Base-by-base conservation (phyloP, 2,888 invertebrate species). In the Drosophila eohydei region DNA sequence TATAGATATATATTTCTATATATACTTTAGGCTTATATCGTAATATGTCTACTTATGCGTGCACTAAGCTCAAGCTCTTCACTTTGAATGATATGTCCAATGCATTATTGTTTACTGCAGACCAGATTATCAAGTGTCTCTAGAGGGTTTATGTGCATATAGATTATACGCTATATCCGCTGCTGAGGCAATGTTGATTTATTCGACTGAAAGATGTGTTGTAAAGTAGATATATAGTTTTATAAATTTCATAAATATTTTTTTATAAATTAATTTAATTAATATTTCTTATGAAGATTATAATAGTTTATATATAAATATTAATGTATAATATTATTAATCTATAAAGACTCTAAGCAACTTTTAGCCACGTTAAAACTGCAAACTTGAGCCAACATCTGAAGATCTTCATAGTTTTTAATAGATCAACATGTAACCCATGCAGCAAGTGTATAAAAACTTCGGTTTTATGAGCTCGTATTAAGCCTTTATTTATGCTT, bases 101-200 rank as follows among this genome's bases (percentile, higher is more conserved):
- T 66, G 7, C 34, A 16, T 30, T 63, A 38, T 68, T 66, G 57
- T 59, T 43, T 43, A 50, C 48, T 30, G 3, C 40, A 32, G 40
- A 16, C 46, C 1, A 57, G 57, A 76, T 74, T 57, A 64, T 21
- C 21, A 38, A 74, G 26, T 32, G 26, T 61, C 34, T 32, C 16
- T 41, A 21, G 21, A 51, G 36, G 14, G 2, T 8, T 26, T 34
- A n/a, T 28, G 44, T 8, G 30, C 21, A 28, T 16, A 38, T 0
- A 9, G 7, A 59, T 59, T n/a, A 55, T 70, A 59, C 70, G n/a
- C 66, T 66, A 34, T 41, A 57, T 46, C 30, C 38, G 43, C 26
- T 34, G 21, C 2, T 4, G 7, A 2, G 12, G 14, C 4, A 8
- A 2, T 4, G 11, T 26, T 16, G n/a, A n/a, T 6, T 16, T 11